Percentiles rank a stretch among this genome's conserved stretches.
phyloP scores from a whole-genome alignment of 1,140 invertebrate genomes.

The Kradibia gibbosae region DNA sequence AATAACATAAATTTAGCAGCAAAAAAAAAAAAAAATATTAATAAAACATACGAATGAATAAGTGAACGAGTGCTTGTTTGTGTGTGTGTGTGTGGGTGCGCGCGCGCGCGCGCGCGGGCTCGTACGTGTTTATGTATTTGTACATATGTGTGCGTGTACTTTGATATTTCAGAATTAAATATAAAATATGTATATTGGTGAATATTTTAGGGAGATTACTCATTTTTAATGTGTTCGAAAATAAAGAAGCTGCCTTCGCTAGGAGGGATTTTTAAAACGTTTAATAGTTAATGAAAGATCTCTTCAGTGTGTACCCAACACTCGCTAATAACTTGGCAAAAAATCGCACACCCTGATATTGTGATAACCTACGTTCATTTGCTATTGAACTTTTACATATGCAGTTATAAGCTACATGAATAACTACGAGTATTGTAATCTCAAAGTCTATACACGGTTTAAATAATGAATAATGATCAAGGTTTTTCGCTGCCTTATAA shows the following conservation, averaged over 20 bases:
- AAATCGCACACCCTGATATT: conserved; percentile 50
- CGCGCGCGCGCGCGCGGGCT: too few relatives aligned
- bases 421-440: conserved; percentile 15
- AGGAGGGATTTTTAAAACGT: background rate
- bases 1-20: too few relatives aligned
- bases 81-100: too few relatives aligned
- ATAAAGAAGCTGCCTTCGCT: conserved; percentile 4
- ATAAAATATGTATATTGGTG: background rate
- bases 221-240: background rate
- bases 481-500: background rate
- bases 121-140: too few relatives aligned
- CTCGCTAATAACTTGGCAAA: conserved; percentile 19
- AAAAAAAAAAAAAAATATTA: background rate
- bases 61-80: too few relatives aligned
- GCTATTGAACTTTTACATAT: conserved; percentile 27
- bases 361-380: conserved; percentile 60
- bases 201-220: background rate
- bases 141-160: background rate
- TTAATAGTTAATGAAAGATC: conserved; percentile 35
- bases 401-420: conserved; percentile 17
- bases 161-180: background rate
- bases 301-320: conserved; percentile 29
- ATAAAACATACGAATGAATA: background rate
- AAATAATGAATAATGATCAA: conserved; percentile 24
- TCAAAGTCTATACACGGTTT: conserved; percentile 18